phyloP scores from a whole-genome alignment of 2,888 invertebrate species.

The Calameuta idolon region DNA sequence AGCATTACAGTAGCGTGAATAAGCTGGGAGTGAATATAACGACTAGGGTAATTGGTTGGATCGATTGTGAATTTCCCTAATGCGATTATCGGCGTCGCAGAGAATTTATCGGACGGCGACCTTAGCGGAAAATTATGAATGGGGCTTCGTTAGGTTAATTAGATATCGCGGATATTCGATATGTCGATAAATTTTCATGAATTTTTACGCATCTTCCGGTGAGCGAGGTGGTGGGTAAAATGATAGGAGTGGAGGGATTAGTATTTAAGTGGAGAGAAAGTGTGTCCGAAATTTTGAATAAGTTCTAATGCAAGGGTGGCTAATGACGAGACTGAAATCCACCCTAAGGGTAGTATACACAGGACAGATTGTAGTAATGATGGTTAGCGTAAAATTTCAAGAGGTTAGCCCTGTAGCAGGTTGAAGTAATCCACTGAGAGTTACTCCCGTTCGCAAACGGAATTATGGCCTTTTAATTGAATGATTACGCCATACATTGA shows the following conservation, averaged over 20 bases:
- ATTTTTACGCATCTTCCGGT: neutral
- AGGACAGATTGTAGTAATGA: neutral
- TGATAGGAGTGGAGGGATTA: too few species aligned
- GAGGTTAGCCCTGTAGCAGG: neutral
- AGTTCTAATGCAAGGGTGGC: neutral
- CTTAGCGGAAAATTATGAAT: constrained; percentile 1
- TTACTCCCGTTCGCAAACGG: neutral
- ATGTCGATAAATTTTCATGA: neutral
- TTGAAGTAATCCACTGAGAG: neutral
- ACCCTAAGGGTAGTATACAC: neutral
- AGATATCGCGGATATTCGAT: neutral
- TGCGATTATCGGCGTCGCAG: neutral
- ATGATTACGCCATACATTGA: neutral
- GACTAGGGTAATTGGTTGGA: neutral
- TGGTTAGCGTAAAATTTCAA: neutral
- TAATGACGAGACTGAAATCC: neutral
- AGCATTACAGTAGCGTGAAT: neutral
- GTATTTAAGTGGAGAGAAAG: neutral
- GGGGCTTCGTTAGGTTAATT: constrained; percentile 4
- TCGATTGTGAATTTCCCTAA: neutral
- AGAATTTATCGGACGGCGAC: neutral
- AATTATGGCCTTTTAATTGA: neutral
- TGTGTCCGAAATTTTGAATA: neutral
- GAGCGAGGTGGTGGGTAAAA: too few species aligned
- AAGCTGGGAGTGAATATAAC: neutral